These are phyloP conservation scores for Rhabdomys dilectus DNA, from an alignment of 2,113 vertebrate species.

Conservation along the genomic window DNA sequence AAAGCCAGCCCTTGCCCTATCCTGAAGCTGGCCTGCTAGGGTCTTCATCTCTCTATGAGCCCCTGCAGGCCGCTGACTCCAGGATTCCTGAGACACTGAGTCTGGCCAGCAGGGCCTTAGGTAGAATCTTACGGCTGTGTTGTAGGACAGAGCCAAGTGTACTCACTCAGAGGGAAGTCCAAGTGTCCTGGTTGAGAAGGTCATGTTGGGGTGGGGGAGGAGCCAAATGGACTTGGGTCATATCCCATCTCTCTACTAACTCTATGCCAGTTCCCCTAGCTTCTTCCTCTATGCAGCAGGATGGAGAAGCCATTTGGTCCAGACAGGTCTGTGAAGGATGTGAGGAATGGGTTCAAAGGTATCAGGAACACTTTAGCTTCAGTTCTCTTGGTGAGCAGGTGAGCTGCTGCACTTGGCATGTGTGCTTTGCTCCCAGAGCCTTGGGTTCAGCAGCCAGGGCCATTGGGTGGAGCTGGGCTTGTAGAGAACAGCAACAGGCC, in stretches of 20 bases:
- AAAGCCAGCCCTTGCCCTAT: not conserved
- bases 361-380: not conserved
- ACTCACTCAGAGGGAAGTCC: not conserved
- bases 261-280: not conserved
- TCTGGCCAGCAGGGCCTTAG: not conserved
- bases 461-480: not conserved
- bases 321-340: not conserved
- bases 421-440: not conserved
- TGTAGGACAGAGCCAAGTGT: not conserved
- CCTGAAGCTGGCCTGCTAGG: not conserved
- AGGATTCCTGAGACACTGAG: not conserved
- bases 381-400: fast-evolving
- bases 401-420: fast-evolving
- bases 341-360: fast-evolving
- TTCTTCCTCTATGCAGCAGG: not conserved
- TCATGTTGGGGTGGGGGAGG: not conserved
- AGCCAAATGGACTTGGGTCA: not conserved
- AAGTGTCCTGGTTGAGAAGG: not conserved
- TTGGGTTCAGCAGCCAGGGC: not conserved
- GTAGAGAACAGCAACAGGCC: not conserved
- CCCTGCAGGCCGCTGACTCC: not conserved
- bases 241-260: not conserved
- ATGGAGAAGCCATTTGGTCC: not conserved
- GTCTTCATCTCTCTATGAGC: not conserved
- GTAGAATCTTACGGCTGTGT: not conserved